Percentiles rank a stretch among this genome's conserved stretches.
These are phyloP conservation scores for Rhabdomys dilectus DNA, from an alignment of 2,113 vertebrate species.

Conservation along the genomic window DNA sequence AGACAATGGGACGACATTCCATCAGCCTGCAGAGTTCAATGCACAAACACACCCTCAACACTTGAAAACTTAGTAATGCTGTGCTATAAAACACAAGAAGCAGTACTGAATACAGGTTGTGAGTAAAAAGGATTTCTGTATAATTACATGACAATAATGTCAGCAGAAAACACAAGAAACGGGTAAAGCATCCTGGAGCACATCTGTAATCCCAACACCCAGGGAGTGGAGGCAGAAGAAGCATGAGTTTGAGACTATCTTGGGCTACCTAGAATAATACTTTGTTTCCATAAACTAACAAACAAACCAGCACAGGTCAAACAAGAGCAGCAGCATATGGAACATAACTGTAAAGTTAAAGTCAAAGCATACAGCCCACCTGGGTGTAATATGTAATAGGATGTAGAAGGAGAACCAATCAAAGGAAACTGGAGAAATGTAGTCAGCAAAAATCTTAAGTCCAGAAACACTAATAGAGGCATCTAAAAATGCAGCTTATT, in stretches of 20 bases:
- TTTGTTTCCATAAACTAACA: too few species aligned
- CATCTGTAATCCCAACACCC: neutral
- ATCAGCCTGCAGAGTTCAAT: constrained; percentile 48
- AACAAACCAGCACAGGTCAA: neutral
- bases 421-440: neutral
- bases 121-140: neutral
- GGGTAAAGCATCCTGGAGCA: neutral
- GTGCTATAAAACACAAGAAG: constrained; percentile 39
- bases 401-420: constrained; percentile 5
- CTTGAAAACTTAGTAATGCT: neutral
- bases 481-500: constrained; percentile 27
- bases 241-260: too few species aligned
- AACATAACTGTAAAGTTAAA: neutral
- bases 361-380: neutral
- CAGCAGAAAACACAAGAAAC: constrained; percentile 4
- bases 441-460: neutral
- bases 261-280: neutral
- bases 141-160: neutral
- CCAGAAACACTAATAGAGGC: neutral
- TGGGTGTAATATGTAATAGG: neutral
- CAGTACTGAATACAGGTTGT: neutral
- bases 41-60: neutral
- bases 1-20: constrained; percentile 43
- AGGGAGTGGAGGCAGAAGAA: too few species aligned
- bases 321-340: neutral